phyloP scores from a whole-genome alignment of 1,140 invertebrate species.

The Radopholus similis region DNA sequence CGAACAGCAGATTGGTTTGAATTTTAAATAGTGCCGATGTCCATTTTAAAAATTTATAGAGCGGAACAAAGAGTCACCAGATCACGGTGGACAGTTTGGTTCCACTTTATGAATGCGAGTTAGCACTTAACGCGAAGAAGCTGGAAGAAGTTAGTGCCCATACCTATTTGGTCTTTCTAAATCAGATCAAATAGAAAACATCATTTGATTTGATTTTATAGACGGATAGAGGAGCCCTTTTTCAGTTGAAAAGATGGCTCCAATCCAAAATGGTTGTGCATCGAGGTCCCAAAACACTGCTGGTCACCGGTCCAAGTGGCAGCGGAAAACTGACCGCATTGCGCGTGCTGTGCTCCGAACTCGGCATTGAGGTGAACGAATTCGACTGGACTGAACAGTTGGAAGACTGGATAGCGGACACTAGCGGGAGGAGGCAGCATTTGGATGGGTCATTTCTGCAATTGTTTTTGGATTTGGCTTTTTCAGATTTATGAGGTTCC shows the following conservation, averaged over 20 bases:
- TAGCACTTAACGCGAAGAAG: conserved; percentile 26
- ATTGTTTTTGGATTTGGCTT: not conserved
- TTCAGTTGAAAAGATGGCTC: conserved; percentile 31
- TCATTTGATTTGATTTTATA: not conserved
- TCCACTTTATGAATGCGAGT: no score
- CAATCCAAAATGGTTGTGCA: conserved; percentile 5
- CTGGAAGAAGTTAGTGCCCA: conserved; percentile 12
- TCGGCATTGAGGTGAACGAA: conserved; percentile 36
- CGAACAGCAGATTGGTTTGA: no score
- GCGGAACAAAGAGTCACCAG: no score
- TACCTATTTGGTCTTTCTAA: not conserved
- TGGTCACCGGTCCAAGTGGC: conserved; percentile 28
- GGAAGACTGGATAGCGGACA: not conserved
- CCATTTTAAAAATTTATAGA: no score
- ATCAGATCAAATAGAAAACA: no score
- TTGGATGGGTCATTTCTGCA: not conserved
- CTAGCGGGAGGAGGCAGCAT: not conserved
- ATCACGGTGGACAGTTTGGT: no score
- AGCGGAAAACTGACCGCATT: conserved; percentile 26
- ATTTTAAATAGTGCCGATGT: no score
- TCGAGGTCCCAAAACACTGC: conserved; percentile 22
- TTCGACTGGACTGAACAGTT: conserved; percentile 25
- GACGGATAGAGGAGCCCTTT: no score
- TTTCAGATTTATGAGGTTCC: conserved; percentile 21
- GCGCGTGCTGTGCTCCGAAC: conserved; percentile 29